Evolutionary conservation across 2,888 invertebrate genomes (phyloP), one percentile per base, ranked within the genome.

Genomic region (Apomyelois bistriatella): DNA sequence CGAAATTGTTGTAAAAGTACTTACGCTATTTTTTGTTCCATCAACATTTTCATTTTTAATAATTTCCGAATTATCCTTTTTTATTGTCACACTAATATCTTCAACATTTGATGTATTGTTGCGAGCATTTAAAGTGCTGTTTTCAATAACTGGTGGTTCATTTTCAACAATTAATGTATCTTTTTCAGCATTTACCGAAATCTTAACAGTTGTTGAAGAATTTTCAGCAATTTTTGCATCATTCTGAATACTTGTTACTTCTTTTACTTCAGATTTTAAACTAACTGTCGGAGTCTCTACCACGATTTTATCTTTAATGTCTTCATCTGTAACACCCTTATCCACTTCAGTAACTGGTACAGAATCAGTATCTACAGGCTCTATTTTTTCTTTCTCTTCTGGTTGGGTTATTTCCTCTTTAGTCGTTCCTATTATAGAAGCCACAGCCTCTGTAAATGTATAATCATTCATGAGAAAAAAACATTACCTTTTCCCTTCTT

Each of bases 381-480:
- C 22, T 15, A 43, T 43, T 48, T 64, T 64, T 36, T 52, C 53
- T 42, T 58, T 59, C 16, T 46, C 28, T 8, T 50, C 47, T 3
- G 48, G 28, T 36, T 54, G 43, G 5, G 52, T 50, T 28, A 52
- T 10, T 12, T 64, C 60, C 52, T 54, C 40, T 7, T 49, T 53
- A 28, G 56, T 40, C 38, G 42, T 78, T 6, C 87, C 88, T 46
- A 87, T 86, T 53, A 89, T 86, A 28, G 87, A 84, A 1, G 88
- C 87, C 36, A 88, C 85, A 8, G 88, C 88, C 68, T 85, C 87
- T 52, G 43, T 83, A 60, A 12, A 59, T 10, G 5, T n/a, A 10
- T 22, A 17, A 17, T 40, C 22, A 28, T 12, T 8, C 3, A 40
- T 30, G 12, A 7, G 28, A 28, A 12, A 48, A 30, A 36, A 3